Evolutionary conservation across 2,888 invertebrate genomes (phyloP).

Genomic region (Aromia moschata): DNA sequence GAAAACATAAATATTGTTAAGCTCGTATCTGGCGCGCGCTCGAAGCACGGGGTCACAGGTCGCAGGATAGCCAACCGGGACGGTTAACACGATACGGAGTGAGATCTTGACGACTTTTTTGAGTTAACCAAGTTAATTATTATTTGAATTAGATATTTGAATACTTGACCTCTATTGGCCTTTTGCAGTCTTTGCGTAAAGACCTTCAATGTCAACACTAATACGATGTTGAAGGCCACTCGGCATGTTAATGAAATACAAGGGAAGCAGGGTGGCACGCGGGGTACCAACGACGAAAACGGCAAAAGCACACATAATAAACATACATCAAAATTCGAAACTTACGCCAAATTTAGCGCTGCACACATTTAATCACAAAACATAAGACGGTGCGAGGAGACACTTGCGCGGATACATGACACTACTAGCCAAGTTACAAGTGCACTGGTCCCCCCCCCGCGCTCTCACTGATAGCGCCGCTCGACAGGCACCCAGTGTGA

Average conservation of each 20-base stretch:
- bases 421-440: slow-evolving; percentile 65
- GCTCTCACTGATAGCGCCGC: slow-evolving; percentile 61
- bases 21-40: slow-evolving; percentile 50
- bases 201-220: slow-evolving; percentile 64
- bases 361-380: slow-evolving; percentile 61
- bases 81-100: slow-evolving; percentile 25
- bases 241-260: slow-evolving; percentile 57
- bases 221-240: slow-evolving; percentile 63
- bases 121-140: slow-evolving; percentile 34
- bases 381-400: slow-evolving; percentile 60
- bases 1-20: slow-evolving; percentile 43
- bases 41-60: slow-evolving; percentile 55
- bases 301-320: slow-evolving; percentile 19
- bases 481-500: slow-evolving; percentile 58
- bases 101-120: slow-evolving; percentile 21
- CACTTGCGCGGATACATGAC: slow-evolving; percentile 64
- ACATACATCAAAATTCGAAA: slow-evolving; percentile 43
- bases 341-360: slow-evolving; percentile 59
- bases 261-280: slow-evolving; percentile 37
- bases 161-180: slow-evolving; percentile 64
- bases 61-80: slow-evolving; percentile 47
- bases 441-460: slow-evolving; percentile 61
- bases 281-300: slow-evolving; percentile 34
- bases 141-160: slow-evolving; percentile 50
- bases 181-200: slow-evolving; percentile 63